phyloP scores from a whole-genome alignment of 2,797 vertebrate species.

The Tadarida brasiliensis region DNA sequence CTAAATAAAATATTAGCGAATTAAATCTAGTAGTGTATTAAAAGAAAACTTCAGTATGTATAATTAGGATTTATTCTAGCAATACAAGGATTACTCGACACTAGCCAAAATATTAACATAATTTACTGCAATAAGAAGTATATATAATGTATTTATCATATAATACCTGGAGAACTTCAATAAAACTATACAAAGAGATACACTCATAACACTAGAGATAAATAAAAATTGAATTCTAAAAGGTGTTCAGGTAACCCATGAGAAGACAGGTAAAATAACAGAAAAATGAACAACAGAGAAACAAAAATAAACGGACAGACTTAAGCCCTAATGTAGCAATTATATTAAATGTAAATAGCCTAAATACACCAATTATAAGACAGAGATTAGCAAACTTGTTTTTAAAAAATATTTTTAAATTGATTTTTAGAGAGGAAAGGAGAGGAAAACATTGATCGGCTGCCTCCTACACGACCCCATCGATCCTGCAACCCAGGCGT shows the following conservation, averaged over 20 bases:
- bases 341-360: neutral
- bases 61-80: slow-evolving; percentile 38
- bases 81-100: neutral
- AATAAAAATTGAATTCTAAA: slow-evolving; percentile 5
- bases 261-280: neutral
- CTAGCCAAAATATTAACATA: slow-evolving; percentile 26
- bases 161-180: neutral
- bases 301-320: neutral
- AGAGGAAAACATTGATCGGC: too few relatives aligned
- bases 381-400: neutral
- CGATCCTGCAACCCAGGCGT: too few relatives aligned
- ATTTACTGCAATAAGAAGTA: slow-evolving; percentile 21
- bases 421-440: too few relatives aligned
- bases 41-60: neutral
- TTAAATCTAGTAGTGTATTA: slow-evolving; percentile 23
- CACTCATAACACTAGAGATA: neutral
- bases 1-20: slow-evolving; percentile 67
- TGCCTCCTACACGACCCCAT: too few relatives aligned
- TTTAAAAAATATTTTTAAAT: too few relatives aligned
- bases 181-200: neutral
- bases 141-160: neutral
- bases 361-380: neutral
- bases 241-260: neutral
- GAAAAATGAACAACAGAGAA: neutral
- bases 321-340: neutral